phyloP scores from a whole-genome alignment of 2,797 vertebrate species.

The Apogon hyalosoma region DNA sequence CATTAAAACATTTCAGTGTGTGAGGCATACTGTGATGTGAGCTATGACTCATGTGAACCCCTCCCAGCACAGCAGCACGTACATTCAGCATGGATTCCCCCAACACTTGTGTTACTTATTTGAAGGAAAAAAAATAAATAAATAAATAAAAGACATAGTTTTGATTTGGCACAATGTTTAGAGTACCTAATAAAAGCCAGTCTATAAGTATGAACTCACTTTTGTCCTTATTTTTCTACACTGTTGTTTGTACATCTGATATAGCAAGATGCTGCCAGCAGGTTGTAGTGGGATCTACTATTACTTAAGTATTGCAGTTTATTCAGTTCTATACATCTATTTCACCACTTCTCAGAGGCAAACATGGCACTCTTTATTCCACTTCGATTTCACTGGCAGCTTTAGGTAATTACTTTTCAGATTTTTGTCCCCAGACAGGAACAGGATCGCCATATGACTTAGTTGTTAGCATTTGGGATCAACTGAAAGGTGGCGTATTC shows the following conservation, averaged over 20 bases:
- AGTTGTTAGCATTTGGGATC: too few relatives aligned
- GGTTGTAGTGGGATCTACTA: too few relatives aligned
- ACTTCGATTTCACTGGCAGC: too few relatives aligned
- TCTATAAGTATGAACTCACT: constrained; percentile 20
- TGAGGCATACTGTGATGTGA: constrained; percentile 74
- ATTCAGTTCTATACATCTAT: too few relatives aligned
- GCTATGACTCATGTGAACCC: constrained; percentile 79
- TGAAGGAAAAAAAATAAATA: not conserved
- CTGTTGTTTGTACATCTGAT: not conserved
- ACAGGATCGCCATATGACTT: too few relatives aligned
- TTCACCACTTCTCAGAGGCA: too few relatives aligned
- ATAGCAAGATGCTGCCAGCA: constrained; percentile 8
- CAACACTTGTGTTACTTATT: not conserved
- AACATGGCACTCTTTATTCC: too few relatives aligned
- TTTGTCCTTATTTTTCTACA: constrained; percentile 4
- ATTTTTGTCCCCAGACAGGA: too few relatives aligned
- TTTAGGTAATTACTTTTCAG: too few relatives aligned
- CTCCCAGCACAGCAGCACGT: constrained; percentile 64
- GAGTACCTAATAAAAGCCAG: constrained; percentile 7
- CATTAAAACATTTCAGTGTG: constrained; percentile 83
- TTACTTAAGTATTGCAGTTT: too few relatives aligned
- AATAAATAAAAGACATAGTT: not conserved
- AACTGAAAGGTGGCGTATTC: too few relatives aligned
- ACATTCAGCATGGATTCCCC: constrained; percentile 34
- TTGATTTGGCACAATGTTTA: constrained; percentile 16